Evolutionary conservation across 2,113 vertebrate species (phyloP).

Genomic region (Phylloscopus whistleri): DNA sequence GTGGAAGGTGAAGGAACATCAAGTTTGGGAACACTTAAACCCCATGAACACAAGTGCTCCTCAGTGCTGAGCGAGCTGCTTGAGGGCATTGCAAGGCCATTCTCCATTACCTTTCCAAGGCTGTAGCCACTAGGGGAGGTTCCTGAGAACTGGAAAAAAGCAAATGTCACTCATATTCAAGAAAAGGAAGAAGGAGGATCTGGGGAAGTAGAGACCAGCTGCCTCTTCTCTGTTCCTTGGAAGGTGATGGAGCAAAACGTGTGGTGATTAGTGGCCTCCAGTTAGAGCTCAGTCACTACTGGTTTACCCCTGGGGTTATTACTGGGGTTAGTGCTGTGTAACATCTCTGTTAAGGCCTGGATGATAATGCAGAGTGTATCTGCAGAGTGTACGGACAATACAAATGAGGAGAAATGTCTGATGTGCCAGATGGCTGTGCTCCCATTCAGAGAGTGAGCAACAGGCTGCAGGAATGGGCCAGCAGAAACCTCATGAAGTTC

Average conservation of each 20-base stretch:
- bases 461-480: not conserved
- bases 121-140: accelerated
- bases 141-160: not conserved
- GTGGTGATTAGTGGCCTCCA: not conserved
- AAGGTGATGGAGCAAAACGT: not conserved
- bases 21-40: not conserved
- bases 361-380: not conserved
- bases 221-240: not conserved
- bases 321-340: not conserved
- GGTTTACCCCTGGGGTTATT: not conserved
- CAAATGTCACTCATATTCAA: not conserved
- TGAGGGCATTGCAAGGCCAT: not conserved
- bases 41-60: not conserved
- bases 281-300: not conserved
- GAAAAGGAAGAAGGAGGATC: not conserved
- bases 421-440: not conserved
- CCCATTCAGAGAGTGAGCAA: not conserved
- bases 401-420: not conserved
- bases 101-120: not conserved
- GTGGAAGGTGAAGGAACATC: not conserved
- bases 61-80: not conserved
- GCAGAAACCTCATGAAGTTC: not conserved
- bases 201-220: not conserved
- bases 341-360: not conserved
- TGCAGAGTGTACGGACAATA: not conserved